Evolutionary conservation across 2,888 invertebrate species (phyloP), one percentile per base, ranked within the genome.

Genomic region (Ctena decussata): DNA sequence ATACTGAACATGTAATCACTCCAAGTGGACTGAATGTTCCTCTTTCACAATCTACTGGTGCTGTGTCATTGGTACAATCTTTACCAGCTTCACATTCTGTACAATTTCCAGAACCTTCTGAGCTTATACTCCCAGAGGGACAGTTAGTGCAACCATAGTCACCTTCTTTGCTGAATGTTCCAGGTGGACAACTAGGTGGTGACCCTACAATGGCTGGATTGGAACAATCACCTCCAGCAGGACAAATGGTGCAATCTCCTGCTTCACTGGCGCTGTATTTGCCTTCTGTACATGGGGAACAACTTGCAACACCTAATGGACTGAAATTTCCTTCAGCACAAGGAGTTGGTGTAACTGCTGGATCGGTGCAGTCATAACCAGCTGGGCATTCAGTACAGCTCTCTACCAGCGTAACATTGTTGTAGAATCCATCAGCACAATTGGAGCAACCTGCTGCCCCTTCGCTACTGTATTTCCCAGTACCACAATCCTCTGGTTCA

Each of bases 371-470:
- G 24, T 92, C 80, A 30, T 53, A 87, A 15, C 93, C 93, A 18
- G 84, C 92, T 15, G 94, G 92, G 76, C 94, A 94, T 12, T 60
- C 27, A 12, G 89, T 91, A 88, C 94, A 94, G 21, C 32, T 60
- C 1, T 86, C 49, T 2, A 84, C 77, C 0, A 89, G 89, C 0
- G 85, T 70, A 18, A n/a, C 69, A 44, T 77, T 57, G 12, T 89
- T 75, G 70, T 92, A 94, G 60, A 91, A 87, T 11, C 94, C 94
- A 44, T 85, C 86, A 0, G 78, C 69, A 80, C 93, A 93, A n/a
- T 81, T 69, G 11, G 80, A 24, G 79, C 91, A 91, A 0, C 77
- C 69, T 8, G 80, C 78, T 0, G 74, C 39, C 44, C 89, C 91
- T 30, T 71, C 78, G 0, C 89, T 84, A 82, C 92, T 92, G 84